phyloP scores from a whole-genome alignment of 2,113 vertebrate genomes.

The Melanotaenia duboulayi region DNA sequence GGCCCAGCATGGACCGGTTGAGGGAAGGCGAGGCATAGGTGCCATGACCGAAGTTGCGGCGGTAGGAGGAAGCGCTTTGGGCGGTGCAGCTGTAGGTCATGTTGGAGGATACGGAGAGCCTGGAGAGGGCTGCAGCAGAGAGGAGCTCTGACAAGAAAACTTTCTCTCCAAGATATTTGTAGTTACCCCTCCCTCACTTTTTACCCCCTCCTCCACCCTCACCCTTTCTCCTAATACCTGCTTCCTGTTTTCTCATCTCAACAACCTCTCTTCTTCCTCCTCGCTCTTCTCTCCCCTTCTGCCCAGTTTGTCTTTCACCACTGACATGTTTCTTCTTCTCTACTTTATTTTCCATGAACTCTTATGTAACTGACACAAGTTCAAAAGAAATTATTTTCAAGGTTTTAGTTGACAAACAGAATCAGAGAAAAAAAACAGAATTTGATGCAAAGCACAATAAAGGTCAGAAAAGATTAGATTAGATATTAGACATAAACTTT shows the following conservation, averaged over 20 bases:
- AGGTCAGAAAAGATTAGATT: too few relatives aligned
- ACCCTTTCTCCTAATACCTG: neutral
- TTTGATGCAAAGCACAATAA: too few relatives aligned
- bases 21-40: constrained; percentile 79
- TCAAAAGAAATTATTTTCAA: too few relatives aligned
- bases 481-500: too few relatives aligned
- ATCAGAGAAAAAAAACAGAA: too few relatives aligned
- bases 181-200: constrained; percentile 39
- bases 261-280: too few relatives aligned
- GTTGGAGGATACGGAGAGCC: constrained; percentile 62
- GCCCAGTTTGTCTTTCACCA: too few relatives aligned
- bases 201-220: neutral
- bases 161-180: constrained; percentile 65
- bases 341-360: neutral
- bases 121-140: constrained; percentile 34
- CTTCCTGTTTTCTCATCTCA: neutral
- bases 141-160: constrained; percentile 33
- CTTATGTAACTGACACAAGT: too few relatives aligned
- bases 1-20: constrained; percentile 80
- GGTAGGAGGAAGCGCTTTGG: constrained; percentile 90
- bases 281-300: neutral
- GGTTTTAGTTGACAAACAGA: too few relatives aligned
- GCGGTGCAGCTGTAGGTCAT: constrained; percentile 90
- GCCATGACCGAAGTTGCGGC: constrained; percentile 87
- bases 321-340: neutral